phyloP scores from a whole-genome alignment of 2,797 vertebrate species.

The Coregonus sp. region DNA sequence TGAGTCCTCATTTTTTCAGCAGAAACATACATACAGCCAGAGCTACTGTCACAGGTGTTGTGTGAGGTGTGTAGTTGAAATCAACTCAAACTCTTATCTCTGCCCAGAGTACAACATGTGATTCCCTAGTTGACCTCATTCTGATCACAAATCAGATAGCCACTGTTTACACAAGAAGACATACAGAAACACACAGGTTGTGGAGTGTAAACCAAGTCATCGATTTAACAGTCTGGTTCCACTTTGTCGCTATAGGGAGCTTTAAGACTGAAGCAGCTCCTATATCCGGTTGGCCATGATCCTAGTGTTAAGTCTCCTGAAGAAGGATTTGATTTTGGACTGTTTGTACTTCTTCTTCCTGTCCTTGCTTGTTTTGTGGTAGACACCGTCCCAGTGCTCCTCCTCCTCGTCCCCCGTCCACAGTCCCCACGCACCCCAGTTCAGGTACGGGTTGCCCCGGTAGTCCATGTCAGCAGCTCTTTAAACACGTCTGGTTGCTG shows the following conservation, averaged over 20 bases:
- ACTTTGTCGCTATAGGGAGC: too few species aligned
- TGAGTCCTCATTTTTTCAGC: too few species aligned
- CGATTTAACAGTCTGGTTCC: too few species aligned
- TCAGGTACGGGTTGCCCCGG: conserved; percentile 80
- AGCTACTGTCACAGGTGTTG: too few species aligned
- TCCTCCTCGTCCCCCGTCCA: conserved; percentile 89
- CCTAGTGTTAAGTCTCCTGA: conserved; percentile 89
- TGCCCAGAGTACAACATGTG: neutral
- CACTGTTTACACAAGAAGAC: neutral
- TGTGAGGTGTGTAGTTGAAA: too few species aligned
- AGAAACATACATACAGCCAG: too few species aligned
- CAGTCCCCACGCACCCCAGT: conserved; percentile 88
- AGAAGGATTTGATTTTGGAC: conserved; percentile 84
- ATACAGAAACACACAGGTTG: neutral
- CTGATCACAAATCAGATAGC: neutral
- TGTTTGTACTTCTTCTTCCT: conserved; percentile 83
- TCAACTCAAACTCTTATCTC: too few species aligned
- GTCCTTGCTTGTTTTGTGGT: conserved; percentile 72
- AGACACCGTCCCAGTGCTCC: conserved; percentile 74
- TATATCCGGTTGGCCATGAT: too few species aligned
- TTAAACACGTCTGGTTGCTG: conserved; percentile 88
- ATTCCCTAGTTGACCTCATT: neutral
- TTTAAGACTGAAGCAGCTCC: too few species aligned
- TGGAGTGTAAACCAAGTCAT: too few species aligned
- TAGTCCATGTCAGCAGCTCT: conserved; percentile 82